Conservation (phyloP, 2,888 invertebrate genomes). For the Keiferia lycopersicella region DNA sequence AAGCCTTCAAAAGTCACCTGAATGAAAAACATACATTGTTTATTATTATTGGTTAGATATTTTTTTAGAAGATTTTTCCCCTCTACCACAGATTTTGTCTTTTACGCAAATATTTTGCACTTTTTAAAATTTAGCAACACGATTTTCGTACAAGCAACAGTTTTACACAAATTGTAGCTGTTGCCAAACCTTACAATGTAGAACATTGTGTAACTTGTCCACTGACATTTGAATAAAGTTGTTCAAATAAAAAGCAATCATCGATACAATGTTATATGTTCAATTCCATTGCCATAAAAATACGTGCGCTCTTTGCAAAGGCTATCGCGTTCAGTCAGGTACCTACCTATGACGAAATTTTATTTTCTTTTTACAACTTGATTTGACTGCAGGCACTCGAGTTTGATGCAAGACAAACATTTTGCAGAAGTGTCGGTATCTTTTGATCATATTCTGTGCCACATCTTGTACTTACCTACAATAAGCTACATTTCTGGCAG, state of each 20-base stretch:
- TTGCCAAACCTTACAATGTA: constrained; percentile 2
- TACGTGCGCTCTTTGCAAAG: not conserved
- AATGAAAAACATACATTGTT: too few relatives aligned
- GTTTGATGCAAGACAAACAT: too few relatives aligned
- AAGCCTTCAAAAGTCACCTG: too few relatives aligned
- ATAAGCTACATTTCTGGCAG: too few relatives aligned
- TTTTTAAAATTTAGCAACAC: not conserved
- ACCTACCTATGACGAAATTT: not conserved
- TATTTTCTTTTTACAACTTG: not conserved
- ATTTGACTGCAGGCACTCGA: not conserved
- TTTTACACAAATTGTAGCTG: constrained; percentile 1
- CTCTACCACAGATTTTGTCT: not conserved
- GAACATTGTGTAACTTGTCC: constrained; percentile 7
- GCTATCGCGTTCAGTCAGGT: not conserved
- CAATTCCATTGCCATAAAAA: not conserved
- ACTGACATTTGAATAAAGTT: constrained; percentile 17
- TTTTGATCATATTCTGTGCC: too few relatives aligned
- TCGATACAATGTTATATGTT: not conserved
- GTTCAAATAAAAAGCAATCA: constrained; percentile 15
- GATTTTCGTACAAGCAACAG: not conserved
- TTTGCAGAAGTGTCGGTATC: too few relatives aligned
- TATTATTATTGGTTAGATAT: too few relatives aligned
- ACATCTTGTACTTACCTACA: too few relatives aligned
- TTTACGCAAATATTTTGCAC: not conserved
- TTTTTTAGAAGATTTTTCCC: not conserved